Evolutionary conservation across 1,140 invertebrate species (phyloP), one percentile per base, ranked within the genome.

Genomic region (Anoplophora glabripennis): DNA sequence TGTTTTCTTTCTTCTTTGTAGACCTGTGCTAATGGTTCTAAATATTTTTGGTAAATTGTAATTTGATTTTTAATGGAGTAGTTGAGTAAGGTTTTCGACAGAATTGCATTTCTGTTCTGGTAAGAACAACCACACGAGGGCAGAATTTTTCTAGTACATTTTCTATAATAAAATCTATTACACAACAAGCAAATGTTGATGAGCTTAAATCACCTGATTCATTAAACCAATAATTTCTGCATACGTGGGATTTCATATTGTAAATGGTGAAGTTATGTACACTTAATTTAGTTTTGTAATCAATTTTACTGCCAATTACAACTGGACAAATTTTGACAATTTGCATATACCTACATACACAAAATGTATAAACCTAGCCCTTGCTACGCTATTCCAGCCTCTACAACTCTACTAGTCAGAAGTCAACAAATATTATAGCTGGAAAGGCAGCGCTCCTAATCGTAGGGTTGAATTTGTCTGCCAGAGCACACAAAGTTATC

Each of bases 221-320:
- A 21, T 57, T 37, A 48, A 48, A 57, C 34, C 54, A 57, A 28
- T 57, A 57, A 48, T 38, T 69, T 11, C 33, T 65, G 57, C 64
- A 64, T 44, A 63, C 45, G 52, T 71, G 63, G 40, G 55, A 74
- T 4, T 59, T 61, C 7, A 77, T 21, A 62, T 79, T 72, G 61
- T 73, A 79, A 40, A 78, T 53, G 18, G 75, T 76, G 54, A 76
- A 78, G 64, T 79, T 79, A 66, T 78, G 74, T 10, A 73, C 58
- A 9, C 57, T 37, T 34, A 78, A 60, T 57, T 78, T 79, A 7
- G 67, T 75, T 66, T 76, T 79, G 63, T 73, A 78, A 64, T 79
- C 78, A 21, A 77, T 45, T 40, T 67, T 68, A 64, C 65, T 71
- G n/a, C 75, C 73, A 21, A 72, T 71, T 33, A 76, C 33, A 54